These are phyloP conservation scores for Priocnemis perturbator DNA, from an alignment of 2,888 invertebrate species.

Conservation along the genomic window DNA sequence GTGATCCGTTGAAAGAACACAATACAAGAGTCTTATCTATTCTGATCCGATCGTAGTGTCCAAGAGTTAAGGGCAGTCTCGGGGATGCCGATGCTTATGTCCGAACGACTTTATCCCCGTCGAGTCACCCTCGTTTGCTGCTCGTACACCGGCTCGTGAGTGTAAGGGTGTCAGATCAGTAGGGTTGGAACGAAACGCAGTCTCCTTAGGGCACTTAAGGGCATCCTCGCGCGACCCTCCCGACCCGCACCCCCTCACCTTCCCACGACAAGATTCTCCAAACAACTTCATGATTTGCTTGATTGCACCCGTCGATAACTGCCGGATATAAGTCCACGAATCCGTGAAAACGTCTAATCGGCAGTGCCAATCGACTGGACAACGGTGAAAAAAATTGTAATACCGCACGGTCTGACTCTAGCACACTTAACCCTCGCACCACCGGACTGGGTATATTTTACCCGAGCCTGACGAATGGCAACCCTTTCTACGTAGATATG, in stretches of 20 bases:
- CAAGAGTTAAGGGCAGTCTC: constrained; percentile 45
- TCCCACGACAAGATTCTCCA: constrained; percentile 57
- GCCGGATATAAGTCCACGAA: constrained; percentile 48
- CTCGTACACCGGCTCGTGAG: constrained; percentile 61
- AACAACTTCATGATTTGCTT: constrained; percentile 71
- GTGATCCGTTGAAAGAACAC: not conserved
- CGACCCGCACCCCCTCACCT: constrained; percentile 27
- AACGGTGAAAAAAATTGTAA: too few relatives aligned
- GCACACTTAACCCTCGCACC: too few relatives aligned
- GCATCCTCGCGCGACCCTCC: constrained; percentile 62
- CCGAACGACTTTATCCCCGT: constrained; percentile 53
- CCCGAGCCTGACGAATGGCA: too few relatives aligned
- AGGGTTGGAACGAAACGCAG: constrained; percentile 66
- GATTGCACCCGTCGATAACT: constrained; percentile 65
- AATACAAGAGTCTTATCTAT: constrained; percentile 38
- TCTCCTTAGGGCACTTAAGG: constrained; percentile 72
- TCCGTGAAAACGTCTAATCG: constrained; percentile 32
- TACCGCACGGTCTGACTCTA: too few relatives aligned
- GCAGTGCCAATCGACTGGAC: too few relatives aligned
- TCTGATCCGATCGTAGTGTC: constrained; percentile 24
- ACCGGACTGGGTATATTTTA: too few relatives aligned
- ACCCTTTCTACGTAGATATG: too few relatives aligned
- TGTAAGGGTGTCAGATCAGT: constrained; percentile 64
- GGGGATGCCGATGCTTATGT: constrained; percentile 50
- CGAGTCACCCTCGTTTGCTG: constrained; percentile 57